Percentiles rank a stretch among this genome's conserved stretches.
These are phyloP conservation scores for Tadarida brasiliensis DNA, from an alignment of 2,797 vertebrate species.

Conservation along the genomic window DNA sequence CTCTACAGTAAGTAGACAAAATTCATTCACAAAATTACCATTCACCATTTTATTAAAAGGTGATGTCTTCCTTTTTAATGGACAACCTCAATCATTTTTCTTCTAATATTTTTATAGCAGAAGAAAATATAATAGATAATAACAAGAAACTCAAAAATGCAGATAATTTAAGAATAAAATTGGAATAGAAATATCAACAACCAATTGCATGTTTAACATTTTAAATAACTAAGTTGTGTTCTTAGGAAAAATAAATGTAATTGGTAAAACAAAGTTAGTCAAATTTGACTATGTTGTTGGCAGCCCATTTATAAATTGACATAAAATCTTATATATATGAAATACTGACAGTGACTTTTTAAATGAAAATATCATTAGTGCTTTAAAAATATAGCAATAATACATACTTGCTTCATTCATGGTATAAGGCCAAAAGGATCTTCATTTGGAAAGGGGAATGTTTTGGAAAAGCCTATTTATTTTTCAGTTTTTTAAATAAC, in stretches of 20 bases:
- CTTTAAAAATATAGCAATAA: background rate
- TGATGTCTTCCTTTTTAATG: background rate
- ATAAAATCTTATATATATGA: background rate
- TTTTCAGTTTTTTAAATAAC: constrained; percentile 29
- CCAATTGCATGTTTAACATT: background rate
- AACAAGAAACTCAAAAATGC: constrained; percentile 39
- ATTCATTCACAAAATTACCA: background rate
- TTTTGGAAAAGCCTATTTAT: background rate
- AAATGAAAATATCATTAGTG: background rate
- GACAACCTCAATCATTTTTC: background rate
- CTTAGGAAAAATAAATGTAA: constrained; percentile 29
- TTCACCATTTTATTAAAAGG: constrained; percentile 28
- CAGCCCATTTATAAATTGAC: background rate
- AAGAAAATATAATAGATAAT: constrained; percentile 4
- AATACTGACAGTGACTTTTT: constrained; percentile 9
- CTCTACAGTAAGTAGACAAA: background rate
- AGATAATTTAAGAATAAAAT: constrained; percentile 2
- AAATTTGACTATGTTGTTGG: background rate
- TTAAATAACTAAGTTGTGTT: background rate
- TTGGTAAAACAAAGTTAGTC: background rate
- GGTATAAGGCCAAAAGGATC: background rate
- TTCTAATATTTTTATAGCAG: constrained; percentile 10
- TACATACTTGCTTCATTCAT: background rate
- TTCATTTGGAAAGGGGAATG: background rate
- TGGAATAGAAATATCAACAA: constrained; percentile 17